phyloP scores from a whole-genome alignment of 2,797 vertebrate species.

The Gambelia wislizenii region DNA sequence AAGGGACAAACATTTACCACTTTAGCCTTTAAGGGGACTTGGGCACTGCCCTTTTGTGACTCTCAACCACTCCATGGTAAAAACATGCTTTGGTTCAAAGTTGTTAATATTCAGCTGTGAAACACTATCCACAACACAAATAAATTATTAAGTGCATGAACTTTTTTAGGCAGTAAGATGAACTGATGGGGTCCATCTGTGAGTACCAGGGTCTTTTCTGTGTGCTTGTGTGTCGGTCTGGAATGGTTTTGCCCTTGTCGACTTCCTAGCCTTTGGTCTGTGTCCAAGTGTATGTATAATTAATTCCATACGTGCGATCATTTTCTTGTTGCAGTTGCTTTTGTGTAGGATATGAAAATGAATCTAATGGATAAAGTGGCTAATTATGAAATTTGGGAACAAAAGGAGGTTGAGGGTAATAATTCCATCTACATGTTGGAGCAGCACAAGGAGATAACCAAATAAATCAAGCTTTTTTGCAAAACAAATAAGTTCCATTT shows the following conservation, averaged over 20 bases:
- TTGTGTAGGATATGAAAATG: slow-evolving; percentile 93
- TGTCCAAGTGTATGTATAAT: slow-evolving; percentile 99
- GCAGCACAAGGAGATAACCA: neutral
- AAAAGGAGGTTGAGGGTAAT: slow-evolving; percentile 82
- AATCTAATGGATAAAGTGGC: slow-evolving; percentile 98
- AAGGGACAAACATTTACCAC: slow-evolving; percentile 78
- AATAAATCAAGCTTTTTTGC: slow-evolving; percentile 37
- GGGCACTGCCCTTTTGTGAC: slow-evolving; percentile 78
- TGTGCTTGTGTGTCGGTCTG: slow-evolving; percentile 77
- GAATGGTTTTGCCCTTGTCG: slow-evolving; percentile 89
- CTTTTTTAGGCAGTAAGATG: slow-evolving; percentile 99
- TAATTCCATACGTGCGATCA: slow-evolving; percentile 95
- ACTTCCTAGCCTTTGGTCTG: slow-evolving; percentile 94
- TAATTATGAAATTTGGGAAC: slow-evolving; percentile 83
- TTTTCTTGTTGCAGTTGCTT: slow-evolving; percentile 99
- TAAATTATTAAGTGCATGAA: slow-evolving; percentile 99
- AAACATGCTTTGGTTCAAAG: slow-evolving; percentile 95
- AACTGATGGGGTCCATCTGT: slow-evolving; percentile 98
- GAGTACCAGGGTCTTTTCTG: slow-evolving; percentile 87
- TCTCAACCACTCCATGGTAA: slow-evolving; percentile 84
- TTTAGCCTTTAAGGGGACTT: slow-evolving; percentile 88
- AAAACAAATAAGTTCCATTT: neutral
- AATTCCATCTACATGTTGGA: slow-evolving; percentile 60
- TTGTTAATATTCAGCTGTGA: slow-evolving; percentile 99
- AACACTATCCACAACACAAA: slow-evolving; percentile 99